Base-by-base conservation (phyloP, 2,797 vertebrate genomes). In the Esox lucius region DNA sequence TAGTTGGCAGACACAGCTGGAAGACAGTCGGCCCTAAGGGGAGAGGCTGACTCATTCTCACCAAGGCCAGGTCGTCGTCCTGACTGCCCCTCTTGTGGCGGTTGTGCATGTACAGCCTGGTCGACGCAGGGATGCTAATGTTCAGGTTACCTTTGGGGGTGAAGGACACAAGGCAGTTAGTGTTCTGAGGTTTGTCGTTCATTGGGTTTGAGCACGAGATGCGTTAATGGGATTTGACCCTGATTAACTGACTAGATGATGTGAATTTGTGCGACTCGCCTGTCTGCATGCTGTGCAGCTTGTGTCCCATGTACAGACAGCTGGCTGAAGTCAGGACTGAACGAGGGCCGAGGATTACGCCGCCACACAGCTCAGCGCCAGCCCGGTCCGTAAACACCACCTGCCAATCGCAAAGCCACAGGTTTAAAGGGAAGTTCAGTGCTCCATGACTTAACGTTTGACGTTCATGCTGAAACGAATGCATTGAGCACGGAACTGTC, bases 1-100 rank as follows among this genome's bases (percentile, higher is more conserved):
- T 93, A 65, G 95, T 93, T 0, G 98, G 95, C 35, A 91, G 73
- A 78, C 97, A 98, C 15, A 96, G 81, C 0, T 94, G 94, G 70
- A 93, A 80, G 75, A 91, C 87, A 8, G 72, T 0, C 0, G 61
- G 75, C 70, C 91, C 81, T 24, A 95, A 94, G 1, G 24, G 42
- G 0, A 94, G 28, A 0, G 91, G 89, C 13, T 17, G n/a, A 28
- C 75, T 70, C 12, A 99, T 88, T n/a, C 92, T 85, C 0, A 98
- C 81, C 17, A 99, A 66, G 0, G 92, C 93, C 0, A 98, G 49
- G 79, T 98, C 87, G 0, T 97, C 91, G 28, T 95, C 92, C 0
- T 86, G 90, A 0, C 74, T 88, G 49, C 89, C 87, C 0, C 17
- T 2, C 0, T 76, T 83, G 0, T 95, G 96, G 0, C 87, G 82